A percentile compares a stretch with the other conserved stretches of the same genome.
phyloP scores from a whole-genome alignment of 2,113 vertebrate genomes.

The Phaethornis superciliosus region DNA sequence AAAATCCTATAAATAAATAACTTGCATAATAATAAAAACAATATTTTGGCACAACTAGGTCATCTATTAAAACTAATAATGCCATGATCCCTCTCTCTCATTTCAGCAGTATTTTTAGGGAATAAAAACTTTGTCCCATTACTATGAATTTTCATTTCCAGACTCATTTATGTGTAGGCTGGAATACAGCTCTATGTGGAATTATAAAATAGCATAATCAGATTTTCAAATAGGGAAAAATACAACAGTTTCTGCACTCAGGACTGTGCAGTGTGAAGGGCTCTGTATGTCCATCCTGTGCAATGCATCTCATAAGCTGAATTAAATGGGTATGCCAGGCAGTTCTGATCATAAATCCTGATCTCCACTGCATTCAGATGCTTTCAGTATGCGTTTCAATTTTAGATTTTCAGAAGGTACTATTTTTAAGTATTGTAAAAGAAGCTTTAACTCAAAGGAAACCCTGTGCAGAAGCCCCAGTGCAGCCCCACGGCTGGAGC shows the following conservation, averaged over 20 bases:
- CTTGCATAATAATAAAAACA: neutral
- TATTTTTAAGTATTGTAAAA: neutral
- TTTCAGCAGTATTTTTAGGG: neutral
- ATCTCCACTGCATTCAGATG: neutral
- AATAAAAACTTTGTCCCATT: neutral
- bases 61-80: neutral
- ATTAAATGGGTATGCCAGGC: neutral
- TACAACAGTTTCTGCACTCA: neutral
- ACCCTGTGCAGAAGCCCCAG: no score
- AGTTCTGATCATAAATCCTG: neutral
- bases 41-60: neutral
- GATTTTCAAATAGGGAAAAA: neutral
- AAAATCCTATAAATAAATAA: neutral
- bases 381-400: neutral
- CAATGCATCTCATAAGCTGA: fast-evolving
- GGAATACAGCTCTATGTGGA: neutral
- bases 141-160: neutral
- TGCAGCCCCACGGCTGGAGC: fast-evolving
- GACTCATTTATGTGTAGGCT: neutral
- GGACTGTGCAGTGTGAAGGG: neutral
- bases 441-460: neutral
- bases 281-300: fast-evolving
- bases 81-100: neutral
- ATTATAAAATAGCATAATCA: neutral
- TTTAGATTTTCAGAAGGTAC: neutral